Evolutionary conservation across 2,113 vertebrate genomes (phyloP).

Genomic region (Psilopsiagon aurifrons): DNA sequence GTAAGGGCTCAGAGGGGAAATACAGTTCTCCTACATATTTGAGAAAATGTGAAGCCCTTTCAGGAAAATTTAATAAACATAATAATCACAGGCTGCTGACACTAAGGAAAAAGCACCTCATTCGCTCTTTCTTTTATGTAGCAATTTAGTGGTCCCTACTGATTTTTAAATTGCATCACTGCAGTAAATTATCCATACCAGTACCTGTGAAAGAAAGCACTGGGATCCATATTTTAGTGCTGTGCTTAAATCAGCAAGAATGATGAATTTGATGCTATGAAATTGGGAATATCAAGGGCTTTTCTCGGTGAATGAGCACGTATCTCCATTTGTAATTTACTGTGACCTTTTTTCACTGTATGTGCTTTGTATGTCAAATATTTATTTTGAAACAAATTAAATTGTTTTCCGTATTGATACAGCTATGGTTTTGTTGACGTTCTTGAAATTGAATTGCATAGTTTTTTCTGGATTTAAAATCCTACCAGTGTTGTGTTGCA

Average conservation of each 20-base stretch:
- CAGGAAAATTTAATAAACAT: slow-evolving; percentile 86
- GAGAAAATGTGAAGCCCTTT: slow-evolving; percentile 84
- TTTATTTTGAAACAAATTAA: slow-evolving; percentile 82
- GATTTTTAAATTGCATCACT: slow-evolving; percentile 86
- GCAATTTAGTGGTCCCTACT: slow-evolving; percentile 80
- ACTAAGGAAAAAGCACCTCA: slow-evolving; percentile 82
- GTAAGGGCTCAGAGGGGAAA: slow-evolving; percentile 78
- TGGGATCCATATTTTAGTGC: slow-evolving; percentile 80
- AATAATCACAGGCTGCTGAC: slow-evolving; percentile 85
- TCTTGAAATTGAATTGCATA: slow-evolving; percentile 65
- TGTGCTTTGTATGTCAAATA: slow-evolving; percentile 76
- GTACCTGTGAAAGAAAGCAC: slow-evolving; percentile 79
- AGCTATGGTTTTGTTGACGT: slow-evolving; percentile 71
- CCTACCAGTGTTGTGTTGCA: slow-evolving; percentile 45
- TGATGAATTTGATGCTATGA: slow-evolving; percentile 79
- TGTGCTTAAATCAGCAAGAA: slow-evolving; percentile 88
- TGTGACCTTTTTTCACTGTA: slow-evolving; percentile 72
- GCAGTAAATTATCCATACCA: slow-evolving; percentile 80
- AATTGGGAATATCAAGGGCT: slow-evolving; percentile 83
- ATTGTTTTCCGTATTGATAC: slow-evolving; percentile 73
- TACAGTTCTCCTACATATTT: slow-evolving; percentile 82
- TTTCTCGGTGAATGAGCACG: slow-evolving; percentile 74
- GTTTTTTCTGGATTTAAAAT: slow-evolving; percentile 55
- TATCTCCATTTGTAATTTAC: slow-evolving; percentile 77
- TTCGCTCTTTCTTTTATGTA: slow-evolving; percentile 80